Conservation (phyloP, 2,113 vertebrate genomes). For the Oxyura jamaicensis region DNA sequence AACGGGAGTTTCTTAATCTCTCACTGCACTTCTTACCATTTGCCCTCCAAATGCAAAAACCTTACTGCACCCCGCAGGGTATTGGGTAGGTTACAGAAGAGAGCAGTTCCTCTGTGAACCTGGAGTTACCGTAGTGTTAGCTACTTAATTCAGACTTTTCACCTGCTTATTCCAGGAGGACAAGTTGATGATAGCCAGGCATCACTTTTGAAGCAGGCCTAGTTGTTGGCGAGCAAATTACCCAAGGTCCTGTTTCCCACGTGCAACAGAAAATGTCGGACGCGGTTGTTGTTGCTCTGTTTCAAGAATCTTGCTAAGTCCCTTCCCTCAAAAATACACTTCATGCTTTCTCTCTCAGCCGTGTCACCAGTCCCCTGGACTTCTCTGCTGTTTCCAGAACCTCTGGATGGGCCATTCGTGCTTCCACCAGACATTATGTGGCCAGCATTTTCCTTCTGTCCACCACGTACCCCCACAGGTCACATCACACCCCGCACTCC, state of each 20-base stretch:
- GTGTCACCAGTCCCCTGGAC: neutral
- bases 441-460: neutral
- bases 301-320: neutral
- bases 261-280: neutral
- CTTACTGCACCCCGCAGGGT: neutral
- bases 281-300: neutral
- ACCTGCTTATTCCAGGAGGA: neutral
- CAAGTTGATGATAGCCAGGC: neutral
- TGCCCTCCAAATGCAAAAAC: neutral
- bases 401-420: neutral
- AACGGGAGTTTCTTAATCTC: neutral
- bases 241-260: neutral
- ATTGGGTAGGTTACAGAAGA: neutral
- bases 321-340: neutral
- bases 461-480: neutral
- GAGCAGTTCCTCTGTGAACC: neutral
- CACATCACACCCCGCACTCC: rapidly evolving
- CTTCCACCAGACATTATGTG: neutral
- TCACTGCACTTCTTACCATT: neutral
- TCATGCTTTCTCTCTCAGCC: neutral
- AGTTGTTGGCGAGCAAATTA: neutral
- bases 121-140: neutral
- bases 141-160: neutral
- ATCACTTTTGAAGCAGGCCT: neutral
- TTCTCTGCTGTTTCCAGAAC: neutral